Base-by-base conservation (phyloP, 2,888 invertebrate genomes). In the Meliscaeva auricollis region DNA sequence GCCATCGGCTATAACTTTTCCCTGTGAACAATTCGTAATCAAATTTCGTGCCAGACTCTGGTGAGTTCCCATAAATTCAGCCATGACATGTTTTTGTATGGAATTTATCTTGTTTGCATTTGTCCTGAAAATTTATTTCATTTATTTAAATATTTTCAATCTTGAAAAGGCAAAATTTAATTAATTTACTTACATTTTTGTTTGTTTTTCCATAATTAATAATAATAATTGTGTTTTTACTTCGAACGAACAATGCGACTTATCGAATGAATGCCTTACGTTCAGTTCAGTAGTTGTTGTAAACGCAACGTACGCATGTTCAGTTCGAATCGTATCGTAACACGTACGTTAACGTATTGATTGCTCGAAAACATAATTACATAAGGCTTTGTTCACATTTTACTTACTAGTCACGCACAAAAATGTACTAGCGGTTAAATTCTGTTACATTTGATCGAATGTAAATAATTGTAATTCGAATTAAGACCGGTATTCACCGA, bases 201-300 rank as follows among this genome's bases (percentile, higher is more conserved):
- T 17, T 41, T 41, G n/a, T 17, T 54, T 52, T 8, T n/a, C 26
- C 15, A 11, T 32, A 0, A 26, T 1, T 0, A n/a, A 2, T 11
- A 26, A 22, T 22, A n/a, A 13, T 22, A 26, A 26, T 26, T 7
- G 7, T n/a, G 26, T 26, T 6, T 13, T 13, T n/a, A 26, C 50
- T 50, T 11, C 17, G 22, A 60, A 13, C 22, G 58, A 22, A 60
- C 9, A 54, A 15, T 6, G 20, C 13, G 3, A 22, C 8, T 38
- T 22, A n/a, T 60, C 58, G 58, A 60, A 41, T 60, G 58, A 60
- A 60, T 38, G 58, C 3, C 7, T 22, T 22, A 60, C 38, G 58
- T 60, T 41, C 58, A 41, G 58, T 41, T 60, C n/a, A 4, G 2
- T 26, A 60, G 3, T 41, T 20, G 38, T 3, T 7, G 22, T 13